phyloP scores from a whole-genome alignment of 2,797 vertebrate species.

The Eulemur coronatus region DNA sequence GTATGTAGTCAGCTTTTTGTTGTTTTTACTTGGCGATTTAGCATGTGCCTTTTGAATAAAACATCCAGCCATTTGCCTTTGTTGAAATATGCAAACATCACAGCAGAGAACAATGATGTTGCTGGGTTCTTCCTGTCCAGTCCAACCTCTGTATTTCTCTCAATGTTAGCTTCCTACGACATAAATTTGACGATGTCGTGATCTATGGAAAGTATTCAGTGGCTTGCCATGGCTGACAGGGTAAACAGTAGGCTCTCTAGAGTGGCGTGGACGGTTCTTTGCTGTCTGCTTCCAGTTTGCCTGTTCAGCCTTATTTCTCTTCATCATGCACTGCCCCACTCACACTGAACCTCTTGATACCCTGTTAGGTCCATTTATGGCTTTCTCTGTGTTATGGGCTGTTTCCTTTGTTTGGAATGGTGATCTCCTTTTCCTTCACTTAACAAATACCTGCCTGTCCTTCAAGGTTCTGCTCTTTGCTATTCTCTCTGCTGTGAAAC shows the following conservation, averaged over 20 bases:
- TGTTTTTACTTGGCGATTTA: conserved; percentile 59
- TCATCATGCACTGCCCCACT: fast-evolving
- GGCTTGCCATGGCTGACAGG: not conserved
- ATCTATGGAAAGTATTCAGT: not conserved
- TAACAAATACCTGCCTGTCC: not conserved
- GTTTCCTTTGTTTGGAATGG: not conserved
- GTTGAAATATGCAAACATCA: not conserved
- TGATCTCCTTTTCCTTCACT: not conserved
- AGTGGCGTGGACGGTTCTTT: not conserved
- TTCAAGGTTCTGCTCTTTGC: not conserved
- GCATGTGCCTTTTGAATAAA: conserved; percentile 70
- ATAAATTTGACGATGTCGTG: not conserved
- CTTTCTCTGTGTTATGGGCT: not conserved
- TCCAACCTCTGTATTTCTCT: not conserved
- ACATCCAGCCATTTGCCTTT: conserved; percentile 23
- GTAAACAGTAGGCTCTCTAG: fast-evolving
- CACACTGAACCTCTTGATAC: not conserved
- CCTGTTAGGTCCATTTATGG: no score
- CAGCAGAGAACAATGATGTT: not conserved
- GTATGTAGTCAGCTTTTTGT: conserved; percentile 49
- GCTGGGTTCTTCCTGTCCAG: not conserved
- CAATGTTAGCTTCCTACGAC: not conserved
- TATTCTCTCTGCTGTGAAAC: not conserved
- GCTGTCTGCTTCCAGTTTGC: not conserved
- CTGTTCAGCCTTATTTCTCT: not conserved